Conservation (phyloP, 92 coral and sea anemone species). For the Umimayanthus chanpuru region DNA sequence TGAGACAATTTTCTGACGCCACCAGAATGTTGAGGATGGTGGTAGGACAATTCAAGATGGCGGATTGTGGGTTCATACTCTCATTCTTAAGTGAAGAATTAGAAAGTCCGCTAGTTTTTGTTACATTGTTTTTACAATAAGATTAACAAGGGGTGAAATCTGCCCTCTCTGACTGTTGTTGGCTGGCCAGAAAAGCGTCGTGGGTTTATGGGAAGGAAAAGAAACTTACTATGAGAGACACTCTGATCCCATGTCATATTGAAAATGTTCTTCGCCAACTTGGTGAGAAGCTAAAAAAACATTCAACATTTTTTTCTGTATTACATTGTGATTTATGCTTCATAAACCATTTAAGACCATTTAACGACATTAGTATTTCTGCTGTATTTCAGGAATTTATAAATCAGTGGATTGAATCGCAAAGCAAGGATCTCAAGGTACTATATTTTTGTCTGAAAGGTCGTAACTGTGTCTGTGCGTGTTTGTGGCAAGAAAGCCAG, state of each 20-base stretch:
- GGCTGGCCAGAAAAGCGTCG: background rate
- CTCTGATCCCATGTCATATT: background rate
- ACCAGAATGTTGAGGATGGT: no score
- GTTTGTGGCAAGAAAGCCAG: no score
- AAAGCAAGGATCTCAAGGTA: constrained; percentile 96
- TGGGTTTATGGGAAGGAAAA: background rate
- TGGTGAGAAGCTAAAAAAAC: background rate
- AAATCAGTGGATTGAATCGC: constrained; percentile 96
- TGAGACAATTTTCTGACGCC: no score
- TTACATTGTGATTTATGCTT: background rate
- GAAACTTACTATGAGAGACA: background rate
- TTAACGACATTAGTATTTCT: background rate
- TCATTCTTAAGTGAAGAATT: no score
- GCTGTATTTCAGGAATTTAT: constrained; percentile 75
- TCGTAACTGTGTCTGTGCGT: no score
- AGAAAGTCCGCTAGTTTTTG: no score
- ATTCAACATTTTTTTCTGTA: no score
- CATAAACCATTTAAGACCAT: background rate
- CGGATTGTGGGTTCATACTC: no score
- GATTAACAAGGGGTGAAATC: no score
- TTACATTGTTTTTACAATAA: no score
- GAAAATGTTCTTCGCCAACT: background rate
- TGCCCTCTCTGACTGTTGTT: no score
- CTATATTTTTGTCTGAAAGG: background rate
- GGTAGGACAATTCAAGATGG: no score